Evolutionary conservation across 1,140 invertebrate species (phyloP), one percentile per base, ranked within the genome.

Genomic region (Bombus ignitus): DNA sequence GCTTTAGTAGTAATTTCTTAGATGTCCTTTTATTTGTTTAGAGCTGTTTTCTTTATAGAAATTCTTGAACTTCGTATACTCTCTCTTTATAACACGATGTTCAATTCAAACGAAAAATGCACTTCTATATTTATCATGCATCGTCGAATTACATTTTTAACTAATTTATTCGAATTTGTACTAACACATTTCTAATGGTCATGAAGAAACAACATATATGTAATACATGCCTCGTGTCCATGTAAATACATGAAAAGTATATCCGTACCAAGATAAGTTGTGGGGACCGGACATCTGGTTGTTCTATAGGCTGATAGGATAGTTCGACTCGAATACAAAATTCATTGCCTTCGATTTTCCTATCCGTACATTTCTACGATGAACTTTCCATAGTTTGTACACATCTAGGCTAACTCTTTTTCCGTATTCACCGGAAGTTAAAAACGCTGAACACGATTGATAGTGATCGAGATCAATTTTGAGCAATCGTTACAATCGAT

Each of bases 301-400:
- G 87, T 81, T 91, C 89, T 93, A 92, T 93, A 93, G 92, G 84
- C 78, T 83, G 80, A 79, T 87, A 84, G 89, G 81, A 92, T 88
- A 92, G 86, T 93, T 94, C 79, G 88, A 87, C 37, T 92, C 90
- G 84, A 92, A 95, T 95, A 92, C 86, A 95, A 95, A 94, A 95
- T 95, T 95, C 93, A 95, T 92, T 53, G 83, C 53, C 86, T 94
- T 95, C 94, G 94, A 95, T 95, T 90, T 92, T 81, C 82, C 78
- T 91, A 93, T 87, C 86, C 83, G 85, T 89, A 84, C 73, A 73
- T 72, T 77, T 75, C 73, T 79, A 83, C 83, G 79, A 85, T 68
- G 81, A 71, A 90, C 82, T 88, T 91, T 90, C 83, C 80, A 80
- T 76, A 74, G 83, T 86, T 85, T 84, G 35, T 71, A 62, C 39